A percentile compares a stretch with the other conserved stretches of the same genome.
Evolutionary conservation across 2,888 invertebrate genomes (phyloP).

Genomic region (Plusia festucae): DNA sequence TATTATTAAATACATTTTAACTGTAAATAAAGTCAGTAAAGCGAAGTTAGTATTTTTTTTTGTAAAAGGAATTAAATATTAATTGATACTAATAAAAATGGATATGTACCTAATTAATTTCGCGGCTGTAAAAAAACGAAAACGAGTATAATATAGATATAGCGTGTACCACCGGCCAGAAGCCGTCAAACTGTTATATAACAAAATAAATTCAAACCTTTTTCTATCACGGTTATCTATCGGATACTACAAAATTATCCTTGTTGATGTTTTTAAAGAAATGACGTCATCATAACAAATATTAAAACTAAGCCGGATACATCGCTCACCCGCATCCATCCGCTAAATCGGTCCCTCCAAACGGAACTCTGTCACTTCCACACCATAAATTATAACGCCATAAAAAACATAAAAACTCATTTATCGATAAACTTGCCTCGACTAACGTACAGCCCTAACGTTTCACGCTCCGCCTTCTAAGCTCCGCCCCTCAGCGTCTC

Average conservation of each 20-base stretch:
- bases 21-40: too few relatives aligned
- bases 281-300: slow-evolving; percentile 51
- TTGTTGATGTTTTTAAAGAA: slow-evolving; percentile 23
- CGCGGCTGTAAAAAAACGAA: too few relatives aligned
- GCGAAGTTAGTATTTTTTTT: too few relatives aligned
- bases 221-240: slow-evolving; percentile 16
- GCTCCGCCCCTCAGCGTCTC: slow-evolving; percentile 75
- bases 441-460: slow-evolving; percentile 77
- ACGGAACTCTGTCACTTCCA: slow-evolving; percentile 80
- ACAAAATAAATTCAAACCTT: slow-evolving; percentile 12
- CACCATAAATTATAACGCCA: slow-evolving; percentile 83
- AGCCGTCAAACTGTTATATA: too few relatives aligned
- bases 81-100: too few relatives aligned
- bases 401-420: slow-evolving; percentile 77
- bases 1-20: too few relatives aligned
- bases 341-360: slow-evolving; percentile 66
- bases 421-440: slow-evolving; percentile 80
- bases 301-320: slow-evolving; percentile 60
- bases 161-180: too few relatives aligned
- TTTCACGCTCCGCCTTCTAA: slow-evolving; percentile 68
- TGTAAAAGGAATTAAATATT: too few relatives aligned
- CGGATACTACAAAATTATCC: too few relatives aligned
- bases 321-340: slow-evolving; percentile 69
- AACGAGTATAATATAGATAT: too few relatives aligned
- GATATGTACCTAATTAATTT: too few relatives aligned